Base-by-base conservation (phyloP, 2,888 invertebrate genomes). In the Microchrysa polita region DNA sequence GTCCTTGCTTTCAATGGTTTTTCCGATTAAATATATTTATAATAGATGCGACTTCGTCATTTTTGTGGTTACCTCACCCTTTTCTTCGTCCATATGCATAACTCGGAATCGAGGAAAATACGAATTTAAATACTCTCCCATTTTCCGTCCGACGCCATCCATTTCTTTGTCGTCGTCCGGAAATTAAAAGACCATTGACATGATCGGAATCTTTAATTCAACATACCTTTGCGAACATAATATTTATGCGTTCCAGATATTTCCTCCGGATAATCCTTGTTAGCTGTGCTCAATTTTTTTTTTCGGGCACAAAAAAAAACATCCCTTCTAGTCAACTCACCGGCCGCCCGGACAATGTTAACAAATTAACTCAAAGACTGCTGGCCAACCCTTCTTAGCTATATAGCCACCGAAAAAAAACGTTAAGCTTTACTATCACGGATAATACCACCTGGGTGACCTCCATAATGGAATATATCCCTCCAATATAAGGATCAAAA, bases 341-440 rank as follows among this genome's bases (percentile, higher is more conserved):
- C 27, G 27, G 27, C 27, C 27, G 27, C 2, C 27, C 27, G 27
- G 4, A 48, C 5, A 7, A 48, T 48, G 48, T 48, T 48, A 48
- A 48, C 48, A 48, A 48, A 48, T 48, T 48, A 48, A 48, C 48
- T 48, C 48, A 48, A 48, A 48, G 48, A 4, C 48, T n/a, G n/a
- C n/a, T n/a, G 16, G 48, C 48, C 48, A 48, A 48, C 4, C 48
- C 12, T 48, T 34, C 12, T 10, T 4, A 12, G 48, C 48, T n/a
- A n/a, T n/a, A n/a, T n/a, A n/a, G n/a, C n/a, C n/a, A n/a, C n/a
- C n/a, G n/a, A n/a, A n/a, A 34, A 34, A 34, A 34, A 34, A 34
- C 27, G 27, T 34, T 34, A 34, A 34, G 27, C 27, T 7, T 34
- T 34, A 34, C 27, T 34, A 7, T 34, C 27, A 34, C 27, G 27